Evolutionary conservation across 2,797 vertebrate species (phyloP), one percentile per base, ranked within the genome.

Genomic region (Ambastaia sidthimunki): DNA sequence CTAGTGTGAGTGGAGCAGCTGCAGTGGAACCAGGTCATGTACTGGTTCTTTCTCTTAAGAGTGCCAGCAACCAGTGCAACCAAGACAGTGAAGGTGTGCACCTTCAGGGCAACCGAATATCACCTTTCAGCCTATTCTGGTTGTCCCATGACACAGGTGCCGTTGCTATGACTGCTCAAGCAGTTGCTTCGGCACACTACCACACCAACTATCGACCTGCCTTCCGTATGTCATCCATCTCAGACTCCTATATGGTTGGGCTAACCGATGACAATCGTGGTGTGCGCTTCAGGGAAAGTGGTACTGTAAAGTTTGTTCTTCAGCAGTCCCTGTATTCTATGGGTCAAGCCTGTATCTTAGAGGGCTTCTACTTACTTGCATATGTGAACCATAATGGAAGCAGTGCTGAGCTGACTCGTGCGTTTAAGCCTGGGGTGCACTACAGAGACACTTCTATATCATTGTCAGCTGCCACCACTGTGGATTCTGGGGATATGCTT

Each of bases 371-470:
- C 4, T 86, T 97, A 76, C 86, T 93, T 0, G 93, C 94, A 52
- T 95, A 95, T 1, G 85, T 94, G 0, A 96, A 90, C 83, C 91
- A 75, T 72, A 97, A 96, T 31, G 95, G 94, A 83, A 73, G 94
- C 96, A 85, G 85, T 91, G 19, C 89, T 87, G 62, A 65, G 62
- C 31, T 65, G 18, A 41, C n/a, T 82, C 94, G 90, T 2, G 89
- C 93, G 0, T 95, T 94, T 87, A 96, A 96, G 87, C 92, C 94
- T 0, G 95, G 95, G 0, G 94, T 96, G 63, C 96, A 96, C 92
- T 97, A 96, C 88, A 89, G 94, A 82, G 95, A 96, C 86, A 95
- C 94, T 0, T 96, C 96, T 0, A 91, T 96, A 89, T 95, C 95
- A 1, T 91, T 94, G 55, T 95, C 94, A 0, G 94, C 93, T 0